Conservation (phyloP, 1,140 invertebrate species). For the Ptiloglossa arizonensis region DNA sequence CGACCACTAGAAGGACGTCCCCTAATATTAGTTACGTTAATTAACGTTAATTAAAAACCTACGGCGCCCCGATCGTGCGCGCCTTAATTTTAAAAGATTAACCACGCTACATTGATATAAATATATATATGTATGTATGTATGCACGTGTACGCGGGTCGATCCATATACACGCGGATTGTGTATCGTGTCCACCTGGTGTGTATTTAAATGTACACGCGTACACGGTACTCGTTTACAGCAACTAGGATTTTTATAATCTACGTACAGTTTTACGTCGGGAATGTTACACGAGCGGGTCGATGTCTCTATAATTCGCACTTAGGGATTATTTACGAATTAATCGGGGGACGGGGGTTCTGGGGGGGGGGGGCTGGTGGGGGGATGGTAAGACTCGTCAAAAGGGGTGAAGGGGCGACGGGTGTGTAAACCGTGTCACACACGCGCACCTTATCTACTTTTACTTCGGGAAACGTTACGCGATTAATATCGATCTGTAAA, state of each 20-base stretch:
- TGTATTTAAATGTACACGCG: no score
- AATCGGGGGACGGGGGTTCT: slow-evolving; percentile 8
- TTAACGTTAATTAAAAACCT: slow-evolving; percentile 64
- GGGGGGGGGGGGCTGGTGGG: slow-evolving; percentile 8
- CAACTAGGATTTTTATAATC: slow-evolving; percentile 60
- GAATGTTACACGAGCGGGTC: slow-evolving; percentile 59
- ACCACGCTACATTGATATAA: slow-evolving; percentile 67
- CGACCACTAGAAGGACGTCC: slow-evolving; percentile 41
- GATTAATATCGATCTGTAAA: slow-evolving; percentile 71
- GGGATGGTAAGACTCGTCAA: slow-evolving; percentile 18
- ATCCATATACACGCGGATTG: no score
- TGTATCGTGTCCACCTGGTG: no score
- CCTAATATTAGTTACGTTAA: slow-evolving; percentile 56
- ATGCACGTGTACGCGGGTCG: no score
- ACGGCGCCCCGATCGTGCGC: slow-evolving; percentile 55
- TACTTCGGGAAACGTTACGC: slow-evolving; percentile 35
- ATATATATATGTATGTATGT: slow-evolving; percentile 51
- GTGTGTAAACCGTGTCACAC: slow-evolving; percentile 16
- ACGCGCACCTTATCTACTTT: slow-evolving; percentile 5
- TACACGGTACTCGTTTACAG: slow-evolving; percentile 50
- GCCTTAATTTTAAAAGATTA: slow-evolving; percentile 61
- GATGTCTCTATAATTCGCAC: slow-evolving; percentile 63
- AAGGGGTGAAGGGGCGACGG: neutral
- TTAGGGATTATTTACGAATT: slow-evolving; percentile 47
- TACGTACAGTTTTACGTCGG: slow-evolving; percentile 52